Evolutionary conservation across 2,888 invertebrate genomes (phyloP).

Genomic region (Drosophila macrospina): DNA sequence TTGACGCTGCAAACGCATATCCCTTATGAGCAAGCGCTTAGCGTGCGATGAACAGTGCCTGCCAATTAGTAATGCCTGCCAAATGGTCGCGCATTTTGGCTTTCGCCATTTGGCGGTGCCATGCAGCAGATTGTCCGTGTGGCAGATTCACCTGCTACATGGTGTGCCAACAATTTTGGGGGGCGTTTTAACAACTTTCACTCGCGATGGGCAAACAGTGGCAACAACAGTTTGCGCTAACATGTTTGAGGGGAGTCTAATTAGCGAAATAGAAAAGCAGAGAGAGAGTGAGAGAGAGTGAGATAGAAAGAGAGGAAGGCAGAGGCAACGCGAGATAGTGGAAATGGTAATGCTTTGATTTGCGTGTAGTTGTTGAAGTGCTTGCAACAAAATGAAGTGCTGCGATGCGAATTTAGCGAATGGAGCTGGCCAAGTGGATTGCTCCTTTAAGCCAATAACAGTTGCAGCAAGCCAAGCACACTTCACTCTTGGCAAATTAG

Average conservation of each 20-base stretch:
- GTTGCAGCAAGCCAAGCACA: not conserved
- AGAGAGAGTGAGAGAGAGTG: not conserved
- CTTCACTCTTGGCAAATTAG: conserved; percentile 11
- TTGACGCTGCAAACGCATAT: conserved; percentile 8
- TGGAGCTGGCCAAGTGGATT: conserved; percentile 5
- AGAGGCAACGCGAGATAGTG: not conserved
- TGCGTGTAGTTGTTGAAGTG: conserved; percentile 1
- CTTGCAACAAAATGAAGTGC: not conserved
- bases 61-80: conserved; percentile 42
- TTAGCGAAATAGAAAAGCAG: conserved; percentile 31
- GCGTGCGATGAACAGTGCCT: conserved; percentile 24
- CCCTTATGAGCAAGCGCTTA: conserved; percentile 4
- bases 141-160: conserved; percentile 15
- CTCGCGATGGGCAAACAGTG: conserved; percentile 29
- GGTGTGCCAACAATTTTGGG: conserved; percentile 18
- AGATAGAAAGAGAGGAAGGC: not conserved
- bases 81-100: conserved; percentile 15
- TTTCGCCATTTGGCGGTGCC: not conserved
- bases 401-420: not conserved
- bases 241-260: conserved; percentile 40
- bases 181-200: conserved; percentile 14
- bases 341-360: conserved; percentile 1
- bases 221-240: conserved; percentile 37
- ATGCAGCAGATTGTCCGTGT: conserved; percentile 4
- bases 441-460: conserved; percentile 10